Percentiles rank a stretch among this genome's conserved stretches.
Conservation (phyloP, 1,140 invertebrate species). For the Heliothis subflexa region DNA sequence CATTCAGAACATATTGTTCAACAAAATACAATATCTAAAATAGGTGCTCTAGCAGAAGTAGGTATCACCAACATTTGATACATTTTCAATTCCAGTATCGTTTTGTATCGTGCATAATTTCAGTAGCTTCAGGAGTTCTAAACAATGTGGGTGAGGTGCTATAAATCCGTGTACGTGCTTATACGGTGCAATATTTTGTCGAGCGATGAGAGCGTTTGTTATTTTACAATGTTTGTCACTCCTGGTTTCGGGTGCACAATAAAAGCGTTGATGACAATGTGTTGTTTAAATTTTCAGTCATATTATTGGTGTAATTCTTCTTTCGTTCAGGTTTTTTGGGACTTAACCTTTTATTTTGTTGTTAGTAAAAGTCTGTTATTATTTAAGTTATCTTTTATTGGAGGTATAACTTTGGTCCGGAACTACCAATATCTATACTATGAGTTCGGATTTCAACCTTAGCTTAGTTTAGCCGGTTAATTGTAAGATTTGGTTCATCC, state of each 20-base stretch:
- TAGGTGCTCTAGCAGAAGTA: too few species aligned
- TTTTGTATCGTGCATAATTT: neutral
- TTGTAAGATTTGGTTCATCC: too few species aligned
- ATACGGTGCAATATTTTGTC: neutral
- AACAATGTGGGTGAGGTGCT: neutral
- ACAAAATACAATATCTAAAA: too few species aligned
- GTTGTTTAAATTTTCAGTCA: neutral
- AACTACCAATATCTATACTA: too few species aligned
- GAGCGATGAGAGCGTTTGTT: neutral
- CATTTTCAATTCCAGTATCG: neutral
- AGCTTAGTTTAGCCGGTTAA: too few species aligned
- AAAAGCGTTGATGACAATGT: neutral
- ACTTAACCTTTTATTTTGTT: too few species aligned
- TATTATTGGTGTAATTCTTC: neutral
- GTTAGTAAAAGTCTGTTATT: too few species aligned
- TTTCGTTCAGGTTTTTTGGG: neutral
- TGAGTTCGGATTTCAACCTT: too few species aligned
- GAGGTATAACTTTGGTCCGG: too few species aligned
- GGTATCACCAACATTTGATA: neutral
- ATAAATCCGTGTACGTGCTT: slow-evolving; percentile 3
- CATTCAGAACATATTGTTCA: too few species aligned
- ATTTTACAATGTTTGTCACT: neutral
- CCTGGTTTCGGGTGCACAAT: neutral
- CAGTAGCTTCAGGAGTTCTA: neutral
- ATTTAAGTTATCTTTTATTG: too few species aligned